Evolutionary conservation across 1,140 invertebrate species (phyloP).

Genomic region (Drosophila ogumai): DNA sequence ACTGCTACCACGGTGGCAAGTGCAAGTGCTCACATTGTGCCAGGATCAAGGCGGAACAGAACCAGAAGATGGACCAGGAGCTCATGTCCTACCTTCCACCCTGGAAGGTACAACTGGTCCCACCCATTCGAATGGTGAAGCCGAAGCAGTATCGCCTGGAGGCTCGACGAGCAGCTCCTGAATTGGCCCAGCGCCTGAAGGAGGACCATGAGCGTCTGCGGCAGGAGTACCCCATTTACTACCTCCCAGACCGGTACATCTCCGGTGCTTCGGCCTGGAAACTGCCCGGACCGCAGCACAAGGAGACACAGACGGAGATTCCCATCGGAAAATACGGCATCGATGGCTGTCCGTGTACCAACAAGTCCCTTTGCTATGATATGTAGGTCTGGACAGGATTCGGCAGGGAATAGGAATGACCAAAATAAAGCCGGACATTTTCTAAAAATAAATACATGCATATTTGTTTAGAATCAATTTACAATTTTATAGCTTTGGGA

Average conservation of each 20-base stretch:
- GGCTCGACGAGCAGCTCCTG: slow-evolving; percentile 28
- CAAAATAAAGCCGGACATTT: background rate
- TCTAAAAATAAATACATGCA: background rate
- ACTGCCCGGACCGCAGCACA: slow-evolving; percentile 30
- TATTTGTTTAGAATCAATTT: background rate
- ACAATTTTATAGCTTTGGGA: rapidly evolving
- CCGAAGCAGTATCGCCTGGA: slow-evolving; percentile 53
- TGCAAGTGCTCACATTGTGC: slow-evolving; percentile 53
- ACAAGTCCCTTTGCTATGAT: slow-evolving; percentile 62
- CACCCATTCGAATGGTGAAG: slow-evolving; percentile 44
- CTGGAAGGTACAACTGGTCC: slow-evolving; percentile 37
- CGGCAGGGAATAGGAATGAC: background rate
- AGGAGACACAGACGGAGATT: slow-evolving; percentile 61
- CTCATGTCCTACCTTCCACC: slow-evolving; percentile 36
- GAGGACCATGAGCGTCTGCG: slow-evolving; percentile 55
- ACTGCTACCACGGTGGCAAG: slow-evolving; percentile 74
- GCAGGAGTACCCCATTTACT: slow-evolving; percentile 44
- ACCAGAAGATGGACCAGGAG: slow-evolving; percentile 46
- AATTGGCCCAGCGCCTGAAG: slow-evolving; percentile 35
- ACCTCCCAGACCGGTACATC: slow-evolving; percentile 56
- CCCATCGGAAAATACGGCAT: slow-evolving; percentile 58
- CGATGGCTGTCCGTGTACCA: slow-evolving; percentile 66
- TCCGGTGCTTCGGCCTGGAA: background rate
- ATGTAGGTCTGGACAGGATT: slow-evolving; percentile 7
- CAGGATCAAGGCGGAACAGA: slow-evolving; percentile 24